Evolutionary conservation across 2,797 vertebrate species (phyloP).

Genomic region (Rhinella marina): DNA sequence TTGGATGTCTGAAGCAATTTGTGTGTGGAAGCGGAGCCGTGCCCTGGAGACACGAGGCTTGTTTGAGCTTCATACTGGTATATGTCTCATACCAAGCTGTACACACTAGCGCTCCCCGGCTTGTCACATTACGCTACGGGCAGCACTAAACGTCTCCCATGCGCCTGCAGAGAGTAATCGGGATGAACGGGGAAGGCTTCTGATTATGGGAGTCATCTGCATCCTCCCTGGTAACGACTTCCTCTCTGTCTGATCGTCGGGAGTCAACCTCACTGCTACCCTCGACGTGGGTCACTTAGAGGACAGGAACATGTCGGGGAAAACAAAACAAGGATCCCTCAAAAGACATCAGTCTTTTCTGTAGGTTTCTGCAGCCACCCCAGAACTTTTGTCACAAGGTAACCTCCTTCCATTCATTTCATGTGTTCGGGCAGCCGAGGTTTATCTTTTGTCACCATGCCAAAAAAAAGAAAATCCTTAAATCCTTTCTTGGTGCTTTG

Average conservation of each 20-base stretch:
- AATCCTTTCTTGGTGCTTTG: too few species aligned
- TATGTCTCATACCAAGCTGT: slow-evolving; percentile 51
- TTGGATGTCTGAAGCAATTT: slow-evolving; percentile 47
- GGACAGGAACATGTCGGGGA: not conserved
- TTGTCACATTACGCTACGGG: slow-evolving; percentile 44
- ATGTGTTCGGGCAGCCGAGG: too few species aligned
- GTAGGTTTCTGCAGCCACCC: not conserved
- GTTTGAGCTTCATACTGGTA: slow-evolving; percentile 37
- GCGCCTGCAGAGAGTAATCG: slow-evolving; percentile 18
- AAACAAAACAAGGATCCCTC: not conserved
- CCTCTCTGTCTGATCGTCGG: slow-evolving; percentile 12
- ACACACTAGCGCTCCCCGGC: slow-evolving; percentile 46
- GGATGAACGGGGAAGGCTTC: slow-evolving; percentile 26
- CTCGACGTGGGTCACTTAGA: not conserved
- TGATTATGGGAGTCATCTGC: slow-evolving; percentile 23
- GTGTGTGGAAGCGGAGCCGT: not conserved
- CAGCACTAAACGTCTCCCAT: slow-evolving; percentile 13
- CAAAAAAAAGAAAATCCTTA: too few species aligned
- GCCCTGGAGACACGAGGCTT: slow-evolving; percentile 14
- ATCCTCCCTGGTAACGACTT: slow-evolving; percentile 27
- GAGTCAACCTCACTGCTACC: not conserved
- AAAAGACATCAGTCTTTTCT: not conserved
- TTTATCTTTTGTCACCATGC: too few species aligned
- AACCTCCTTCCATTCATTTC: too few species aligned
- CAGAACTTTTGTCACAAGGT: too few species aligned